A percentile compares a stretch with the other conserved stretches of the same genome.
Evolutionary conservation across 1,140 invertebrate species (phyloP).

Genomic region (Charaxes varanes): DNA sequence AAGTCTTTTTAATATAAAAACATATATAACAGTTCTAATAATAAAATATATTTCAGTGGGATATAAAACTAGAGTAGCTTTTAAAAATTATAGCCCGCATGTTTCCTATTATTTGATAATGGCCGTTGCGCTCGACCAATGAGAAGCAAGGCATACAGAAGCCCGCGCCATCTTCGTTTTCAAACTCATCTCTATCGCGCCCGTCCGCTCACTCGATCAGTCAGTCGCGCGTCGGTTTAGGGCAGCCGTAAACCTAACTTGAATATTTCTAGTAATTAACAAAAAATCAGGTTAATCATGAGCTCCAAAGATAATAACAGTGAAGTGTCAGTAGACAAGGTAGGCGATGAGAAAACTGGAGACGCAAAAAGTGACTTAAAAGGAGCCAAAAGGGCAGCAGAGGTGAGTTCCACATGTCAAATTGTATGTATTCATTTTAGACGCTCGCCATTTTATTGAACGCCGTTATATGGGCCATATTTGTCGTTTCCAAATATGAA

Average conservation of each 20-base stretch:
- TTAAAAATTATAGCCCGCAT: slow-evolving; percentile 27
- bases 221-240: slow-evolving; percentile 77
- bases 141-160: slow-evolving; percentile 76
- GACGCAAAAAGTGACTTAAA: slow-evolving; percentile 88
- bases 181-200: slow-evolving; percentile 78
- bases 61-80: neutral
- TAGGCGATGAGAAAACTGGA: slow-evolving; percentile 82
- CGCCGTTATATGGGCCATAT: slow-evolving; percentile 40
- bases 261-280: slow-evolving; percentile 65
- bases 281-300: slow-evolving; percentile 79
- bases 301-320: slow-evolving; percentile 89
- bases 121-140: slow-evolving; percentile 71
- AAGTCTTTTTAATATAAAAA: too few relatives aligned
- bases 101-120: slow-evolving; percentile 47
- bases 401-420: slow-evolving; percentile 82
- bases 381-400: slow-evolving; percentile 89
- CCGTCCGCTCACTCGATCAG: slow-evolving; percentile 70
- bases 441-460: slow-evolving; percentile 73
- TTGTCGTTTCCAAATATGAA: slow-evolving; percentile 6
- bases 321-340: slow-evolving; percentile 88
- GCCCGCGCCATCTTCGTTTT: slow-evolving; percentile 88
- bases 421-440: slow-evolving; percentile 63
- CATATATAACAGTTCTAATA: too few relatives aligned
- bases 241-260: slow-evolving; percentile 69
- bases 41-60: too few relatives aligned